phyloP scores from a whole-genome alignment of 2,113 vertebrate genomes.

The Oceanodroma tethys region DNA sequence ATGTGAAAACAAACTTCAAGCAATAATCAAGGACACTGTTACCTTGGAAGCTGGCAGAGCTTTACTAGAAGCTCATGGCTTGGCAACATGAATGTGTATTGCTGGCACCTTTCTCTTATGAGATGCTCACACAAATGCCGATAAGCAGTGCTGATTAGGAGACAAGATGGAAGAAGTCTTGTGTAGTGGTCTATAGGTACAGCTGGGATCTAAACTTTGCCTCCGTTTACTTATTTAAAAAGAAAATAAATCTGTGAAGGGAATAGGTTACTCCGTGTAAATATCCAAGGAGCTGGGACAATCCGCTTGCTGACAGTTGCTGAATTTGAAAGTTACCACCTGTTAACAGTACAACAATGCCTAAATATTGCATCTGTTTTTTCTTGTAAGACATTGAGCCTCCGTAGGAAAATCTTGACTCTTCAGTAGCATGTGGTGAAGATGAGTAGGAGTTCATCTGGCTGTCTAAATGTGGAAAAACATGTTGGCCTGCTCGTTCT shows the following conservation, averaged over 20 bases:
- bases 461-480: slow-evolving; percentile 18
- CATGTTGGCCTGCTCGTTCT: neutral
- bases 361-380: neutral
- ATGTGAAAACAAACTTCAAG: neutral
- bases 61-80: neutral
- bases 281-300: neutral
- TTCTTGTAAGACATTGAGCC: neutral
- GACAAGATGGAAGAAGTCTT: neutral
- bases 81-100: neutral
- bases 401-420: neutral
- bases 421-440: neutral
- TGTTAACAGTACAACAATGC: neutral
- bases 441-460: slow-evolving; percentile 10
- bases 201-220: neutral
- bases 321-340: neutral
- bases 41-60: neutral
- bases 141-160: neutral
- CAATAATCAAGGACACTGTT: neutral
- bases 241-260: neutral
- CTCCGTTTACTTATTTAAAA: neutral
- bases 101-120: neutral
- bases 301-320: neutral
- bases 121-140: neutral
- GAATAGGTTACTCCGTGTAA: neutral
- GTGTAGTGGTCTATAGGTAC: neutral